Base-by-base conservation (phyloP, 2,888 invertebrate genomes). In the Xestobium rufovillosum region DNA sequence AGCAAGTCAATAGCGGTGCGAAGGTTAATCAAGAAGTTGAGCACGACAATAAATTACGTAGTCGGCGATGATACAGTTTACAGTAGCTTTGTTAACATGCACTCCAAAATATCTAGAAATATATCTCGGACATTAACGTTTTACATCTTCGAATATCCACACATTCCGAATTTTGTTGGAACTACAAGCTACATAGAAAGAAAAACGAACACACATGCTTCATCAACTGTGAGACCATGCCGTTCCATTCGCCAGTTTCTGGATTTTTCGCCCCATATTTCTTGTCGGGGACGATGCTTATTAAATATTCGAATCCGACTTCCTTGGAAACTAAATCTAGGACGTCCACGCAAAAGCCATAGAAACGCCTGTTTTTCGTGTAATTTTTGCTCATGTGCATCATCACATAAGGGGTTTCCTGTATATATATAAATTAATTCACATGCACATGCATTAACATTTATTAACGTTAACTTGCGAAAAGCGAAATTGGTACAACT, bases 301-400 rank as follows among this genome's bases (percentile, higher is more conserved):
- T 61, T 39, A 78, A 73, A 60, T 81, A 83, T 50, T 78, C 75
- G 62, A 83, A 83, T 31, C 81, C 81, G 23, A 81, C 73, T 55
- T 78, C 71, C 45, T 71, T 71, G 2, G 81, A 75, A 49, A 83
- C 72, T 39, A 72, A 69, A 54, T 80, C 75, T 51, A 83, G 68
- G 29, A 85, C 70, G 60, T 86, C 85, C 44, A 85, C 78, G 65
- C 84, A 84, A 65, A 83, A 86, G 34, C 85, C 85, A 63, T 78
- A 83, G 66, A 82, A 86, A 39, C 82, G 71, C 46, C 74, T 73
- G 59, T 86, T 85, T 29, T 81, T 82, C 8, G 78, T 78, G 61
- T 74, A 75, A 59, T 80, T 80, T 63, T 77, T 79, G 42, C 71
- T 75, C 45, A 70, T 69, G 55, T 75, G 76, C 75, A 80, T 76